A percentile compares a stretch with the other conserved stretches of the same genome.
Evolutionary conservation across 2,888 invertebrate genomes (phyloP).

Genomic region (Odontomyia ornata): DNA sequence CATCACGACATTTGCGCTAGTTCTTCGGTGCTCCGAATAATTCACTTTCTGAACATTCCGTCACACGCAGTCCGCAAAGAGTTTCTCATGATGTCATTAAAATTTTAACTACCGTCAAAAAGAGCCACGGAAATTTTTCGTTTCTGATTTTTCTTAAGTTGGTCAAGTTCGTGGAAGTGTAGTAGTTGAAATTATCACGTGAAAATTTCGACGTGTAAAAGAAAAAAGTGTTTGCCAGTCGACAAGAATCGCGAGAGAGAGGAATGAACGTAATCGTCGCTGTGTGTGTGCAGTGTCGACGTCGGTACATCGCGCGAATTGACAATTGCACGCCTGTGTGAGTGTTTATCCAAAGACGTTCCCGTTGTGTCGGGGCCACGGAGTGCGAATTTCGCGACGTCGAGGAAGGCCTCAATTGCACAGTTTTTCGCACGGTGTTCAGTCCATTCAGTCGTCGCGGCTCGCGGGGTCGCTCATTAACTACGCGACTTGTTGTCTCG

Average conservation of each 20-base stretch:
- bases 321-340: conserved; percentile 7
- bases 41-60: conserved; percentile 49
- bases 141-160: conserved; percentile 45
- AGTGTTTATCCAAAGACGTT: conserved; percentile 32
- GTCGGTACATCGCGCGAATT: neutral
- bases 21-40: conserved; percentile 22
- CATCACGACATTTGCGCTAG: conserved; percentile 1
- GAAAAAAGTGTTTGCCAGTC: conserved; percentile 37
- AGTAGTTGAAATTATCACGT: neutral
- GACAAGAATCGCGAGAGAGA: conserved; percentile 16
- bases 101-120: conserved; percentile 33
- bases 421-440: neutral
- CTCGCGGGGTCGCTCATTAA: conserved; percentile 4
- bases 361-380: conserved; percentile 30
- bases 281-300: conserved; percentile 45
- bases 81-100: conserved; percentile 48
- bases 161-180: conserved; percentile 7
- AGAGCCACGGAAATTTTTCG: conserved; percentile 1
- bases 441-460: neutral
- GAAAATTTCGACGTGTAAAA: conserved; percentile 21
- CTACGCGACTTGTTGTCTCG: neutral
- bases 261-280: conserved; percentile 38
- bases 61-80: conserved; percentile 46
- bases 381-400: conserved; percentile 28
- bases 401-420: conserved; percentile 30